Evolutionary conservation across 2,888 invertebrate genomes (phyloP).

Genomic region (Falcaria lacertinaria): DNA sequence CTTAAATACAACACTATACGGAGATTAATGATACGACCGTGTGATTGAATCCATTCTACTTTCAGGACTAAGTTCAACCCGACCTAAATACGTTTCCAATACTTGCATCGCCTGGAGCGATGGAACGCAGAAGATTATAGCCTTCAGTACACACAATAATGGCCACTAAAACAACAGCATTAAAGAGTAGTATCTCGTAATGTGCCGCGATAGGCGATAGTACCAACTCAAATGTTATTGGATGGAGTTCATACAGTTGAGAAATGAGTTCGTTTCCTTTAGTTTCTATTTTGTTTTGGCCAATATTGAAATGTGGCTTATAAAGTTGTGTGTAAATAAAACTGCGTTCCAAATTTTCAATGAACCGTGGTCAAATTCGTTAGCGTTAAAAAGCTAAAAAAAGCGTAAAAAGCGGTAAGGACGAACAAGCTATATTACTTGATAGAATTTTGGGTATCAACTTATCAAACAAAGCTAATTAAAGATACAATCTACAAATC

Average conservation of each 20-base stretch:
- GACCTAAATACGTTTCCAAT: constrained; percentile 61
- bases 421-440: too few relatives aligned
- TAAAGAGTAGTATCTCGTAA: constrained; percentile 29
- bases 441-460: too few relatives aligned
- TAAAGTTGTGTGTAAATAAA: neutral
- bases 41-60: constrained; percentile 58
- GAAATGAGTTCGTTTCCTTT: constrained; percentile 8
- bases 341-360: neutral
- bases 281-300: neutral
- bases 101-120: constrained; percentile 44
- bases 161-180: constrained; percentile 22
- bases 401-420: too few relatives aligned
- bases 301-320: neutral
- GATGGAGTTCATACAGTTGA: constrained; percentile 29
- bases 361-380: neutral
- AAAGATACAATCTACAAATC: too few relatives aligned
- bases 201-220: constrained; percentile 7
- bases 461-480: too few relatives aligned
- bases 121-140: constrained; percentile 51
- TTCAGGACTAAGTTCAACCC: constrained; percentile 47
- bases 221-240: constrained; percentile 23
- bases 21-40: constrained; percentile 42
- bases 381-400: neutral
- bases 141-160: constrained; percentile 27
- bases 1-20: constrained; percentile 7